phyloP scores from a whole-genome alignment of 92 coral and sea anemone genomes.

The Zoanthus sociatus region DNA sequence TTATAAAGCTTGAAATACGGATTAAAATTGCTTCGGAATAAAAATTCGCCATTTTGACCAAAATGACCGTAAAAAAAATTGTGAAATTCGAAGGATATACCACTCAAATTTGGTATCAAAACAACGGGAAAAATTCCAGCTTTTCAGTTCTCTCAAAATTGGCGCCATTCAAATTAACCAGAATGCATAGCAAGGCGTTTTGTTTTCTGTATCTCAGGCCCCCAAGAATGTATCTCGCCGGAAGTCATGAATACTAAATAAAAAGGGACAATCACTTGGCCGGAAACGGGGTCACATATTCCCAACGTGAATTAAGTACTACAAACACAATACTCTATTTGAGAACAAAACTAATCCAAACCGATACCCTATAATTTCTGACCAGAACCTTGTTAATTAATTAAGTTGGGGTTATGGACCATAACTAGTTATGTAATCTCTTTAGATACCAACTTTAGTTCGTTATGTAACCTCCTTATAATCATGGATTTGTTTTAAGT shows the following conservation, averaged over 20 bases:
- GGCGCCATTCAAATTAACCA: slow-evolving; percentile 12
- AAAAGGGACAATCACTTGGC: not conserved
- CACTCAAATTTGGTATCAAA: slow-evolving; percentile 14
- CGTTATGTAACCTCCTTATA: too few relatives aligned
- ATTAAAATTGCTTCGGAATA: not conserved
- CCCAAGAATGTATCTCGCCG: not conserved
- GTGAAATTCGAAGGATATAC: not conserved
- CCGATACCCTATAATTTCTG: too few relatives aligned
- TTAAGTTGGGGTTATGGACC: too few relatives aligned
- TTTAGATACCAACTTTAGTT: too few relatives aligned
- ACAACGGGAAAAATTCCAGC: not conserved
- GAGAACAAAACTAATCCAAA: too few relatives aligned
- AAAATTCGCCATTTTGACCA: not conserved
- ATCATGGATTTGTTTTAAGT: too few relatives aligned
- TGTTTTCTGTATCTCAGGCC: not conserved
- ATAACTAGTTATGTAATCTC: too few relatives aligned
- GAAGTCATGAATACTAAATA: not conserved
- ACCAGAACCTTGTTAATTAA: too few relatives aligned
- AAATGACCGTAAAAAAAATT: not conserved
- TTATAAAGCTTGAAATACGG: not conserved
- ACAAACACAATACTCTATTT: too few relatives aligned
- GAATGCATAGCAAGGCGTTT: slow-evolving; percentile 22
- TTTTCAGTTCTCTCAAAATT: too few relatives aligned
- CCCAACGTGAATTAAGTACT: too few relatives aligned
- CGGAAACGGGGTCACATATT: too few relatives aligned